Evolutionary conservation across 2,113 vertebrate genomes (phyloP).

Genomic region (Psettodes erumei): DNA sequence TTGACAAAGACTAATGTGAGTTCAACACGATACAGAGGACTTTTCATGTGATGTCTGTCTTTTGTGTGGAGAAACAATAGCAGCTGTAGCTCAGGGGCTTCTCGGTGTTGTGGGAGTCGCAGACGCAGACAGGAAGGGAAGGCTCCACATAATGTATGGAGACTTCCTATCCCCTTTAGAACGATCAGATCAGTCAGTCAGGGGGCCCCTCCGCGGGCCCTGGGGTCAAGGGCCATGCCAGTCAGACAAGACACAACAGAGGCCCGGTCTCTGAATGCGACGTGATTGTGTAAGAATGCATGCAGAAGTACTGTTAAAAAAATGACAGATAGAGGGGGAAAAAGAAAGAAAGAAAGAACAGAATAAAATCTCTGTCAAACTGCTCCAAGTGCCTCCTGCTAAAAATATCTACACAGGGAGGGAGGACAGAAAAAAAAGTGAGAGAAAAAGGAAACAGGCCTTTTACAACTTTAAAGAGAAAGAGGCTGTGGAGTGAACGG

Average conservation of each 20-base stretch:
- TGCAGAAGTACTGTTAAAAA: conserved; percentile 20
- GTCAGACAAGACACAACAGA: conserved; percentile 74
- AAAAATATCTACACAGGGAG: conserved; percentile 71
- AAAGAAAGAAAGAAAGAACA: conserved; percentile 39
- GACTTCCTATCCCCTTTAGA: conserved; percentile 69
- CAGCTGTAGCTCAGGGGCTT: conserved; percentile 73
- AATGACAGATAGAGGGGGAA: conserved; percentile 13
- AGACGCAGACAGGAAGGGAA: conserved; percentile 66
- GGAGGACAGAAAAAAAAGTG: conserved; percentile 34
- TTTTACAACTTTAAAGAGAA: conserved; percentile 92
- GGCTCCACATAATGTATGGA: conserved; percentile 59
- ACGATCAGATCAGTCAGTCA: conserved; percentile 71
- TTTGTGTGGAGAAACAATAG: conserved; percentile 82
- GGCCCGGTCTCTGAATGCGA: conserved; percentile 30
- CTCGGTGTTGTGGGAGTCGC: conserved; percentile 64
- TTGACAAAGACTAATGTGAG: conserved; percentile 80
- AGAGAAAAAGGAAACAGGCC: conserved; percentile 72
- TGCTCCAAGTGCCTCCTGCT: conserved; percentile 50
- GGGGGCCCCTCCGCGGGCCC: conserved; percentile 43
- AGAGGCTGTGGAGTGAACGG: conserved; percentile 93
- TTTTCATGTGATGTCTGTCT: conserved; percentile 77
- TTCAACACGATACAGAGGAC: conserved; percentile 74
- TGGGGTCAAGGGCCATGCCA: conserved; percentile 76
- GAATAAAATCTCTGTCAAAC: conserved; percentile 45
- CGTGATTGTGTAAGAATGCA: conserved; percentile 48